Evolutionary conservation across 2,888 invertebrate genomes (phyloP).

Genomic region (Oscheius sp.): DNA sequence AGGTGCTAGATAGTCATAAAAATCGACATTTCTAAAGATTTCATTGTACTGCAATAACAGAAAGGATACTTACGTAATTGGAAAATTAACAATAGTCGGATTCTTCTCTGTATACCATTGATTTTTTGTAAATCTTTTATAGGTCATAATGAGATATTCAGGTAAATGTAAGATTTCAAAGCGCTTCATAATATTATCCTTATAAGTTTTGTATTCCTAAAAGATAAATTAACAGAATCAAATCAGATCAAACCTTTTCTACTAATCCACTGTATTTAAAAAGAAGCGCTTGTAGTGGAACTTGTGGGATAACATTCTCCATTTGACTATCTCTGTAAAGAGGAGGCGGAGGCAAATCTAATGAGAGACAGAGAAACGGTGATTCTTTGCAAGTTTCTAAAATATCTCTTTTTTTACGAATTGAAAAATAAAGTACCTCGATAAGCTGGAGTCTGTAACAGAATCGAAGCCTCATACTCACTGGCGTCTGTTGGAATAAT

Average conservation of each 20-base stretch:
- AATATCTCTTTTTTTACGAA: background rate
- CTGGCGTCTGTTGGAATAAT: constrained; percentile 87
- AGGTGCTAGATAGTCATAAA: constrained; percentile 90
- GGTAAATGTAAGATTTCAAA: constrained; percentile 90
- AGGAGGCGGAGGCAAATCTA: constrained; percentile 96
- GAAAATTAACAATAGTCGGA: constrained; percentile 99
- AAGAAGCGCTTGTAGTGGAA: constrained; percentile 90
- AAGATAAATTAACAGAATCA: constrained; percentile 9
- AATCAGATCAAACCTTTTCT: constrained; percentile 80
- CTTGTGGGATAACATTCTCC: constrained; percentile 95
- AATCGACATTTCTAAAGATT: constrained; percentile 88
- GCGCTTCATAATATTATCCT: constrained; percentile 95
- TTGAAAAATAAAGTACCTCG: constrained; percentile 55
- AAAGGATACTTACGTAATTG: constrained; percentile 85
- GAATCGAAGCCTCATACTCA: constrained; percentile 59
- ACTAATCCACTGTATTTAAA: constrained; percentile 94
- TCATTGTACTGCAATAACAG: no score
- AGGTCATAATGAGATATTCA: constrained; percentile 84
- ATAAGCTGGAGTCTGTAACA: constrained; percentile 67
- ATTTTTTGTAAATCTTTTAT: constrained; percentile 97
- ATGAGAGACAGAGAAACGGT: constrained; percentile 94
- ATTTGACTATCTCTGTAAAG: constrained; percentile 95
- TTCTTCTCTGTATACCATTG: constrained; percentile 99
- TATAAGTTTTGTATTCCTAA: constrained; percentile 95
- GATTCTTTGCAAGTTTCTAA: constrained; percentile 86